Percentiles rank a stretch among this genome's conserved stretches.
phyloP scores from a whole-genome alignment of 30 jellyfish, hydroid and myxozoan species.

The Haliclystus octoradiatus region DNA sequence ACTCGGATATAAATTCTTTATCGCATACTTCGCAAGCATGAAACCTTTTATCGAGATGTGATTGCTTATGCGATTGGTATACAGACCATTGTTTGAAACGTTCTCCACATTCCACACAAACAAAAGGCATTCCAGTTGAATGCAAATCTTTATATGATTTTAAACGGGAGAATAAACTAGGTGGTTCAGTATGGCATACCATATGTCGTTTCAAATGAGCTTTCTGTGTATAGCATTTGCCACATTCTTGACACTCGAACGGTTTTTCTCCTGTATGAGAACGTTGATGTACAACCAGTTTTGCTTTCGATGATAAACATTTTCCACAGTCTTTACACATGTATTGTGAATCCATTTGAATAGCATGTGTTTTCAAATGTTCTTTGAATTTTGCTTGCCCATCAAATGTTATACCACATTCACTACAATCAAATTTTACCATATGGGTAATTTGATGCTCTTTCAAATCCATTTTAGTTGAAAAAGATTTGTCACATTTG shows the following conservation, averaged over 20 bases:
- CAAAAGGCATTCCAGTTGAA: not conserved
- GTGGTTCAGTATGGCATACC: not conserved
- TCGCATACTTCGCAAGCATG: not conserved
- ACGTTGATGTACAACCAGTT: not conserved
- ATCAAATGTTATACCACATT: not conserved
- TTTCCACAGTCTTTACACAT: not conserved
- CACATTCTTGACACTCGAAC: not conserved
- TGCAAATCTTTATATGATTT: not conserved
- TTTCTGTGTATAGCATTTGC: not conserved
- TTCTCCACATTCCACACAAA: not conserved
- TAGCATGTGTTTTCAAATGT: not conserved
- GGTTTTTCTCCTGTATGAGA: not conserved
- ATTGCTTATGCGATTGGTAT: not conserved
- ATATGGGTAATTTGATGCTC: not conserved
- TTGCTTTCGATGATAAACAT: not conserved
- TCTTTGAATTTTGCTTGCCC: not conserved
- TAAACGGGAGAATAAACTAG: not conserved
- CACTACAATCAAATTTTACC: not conserved
- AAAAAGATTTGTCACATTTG: not conserved
- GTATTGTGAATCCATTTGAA: not conserved
- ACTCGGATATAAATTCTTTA: not conserved
- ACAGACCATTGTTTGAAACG: not conserved
- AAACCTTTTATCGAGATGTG: not conserved
- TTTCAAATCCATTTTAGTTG: too few relatives aligned
- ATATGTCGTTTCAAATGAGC: not conserved